A percentile compares a stretch with the other conserved stretches of the same genome.
Evolutionary conservation across 2,113 vertebrate genomes (phyloP).

Genomic region (Ageneiosus marmoratus): DNA sequence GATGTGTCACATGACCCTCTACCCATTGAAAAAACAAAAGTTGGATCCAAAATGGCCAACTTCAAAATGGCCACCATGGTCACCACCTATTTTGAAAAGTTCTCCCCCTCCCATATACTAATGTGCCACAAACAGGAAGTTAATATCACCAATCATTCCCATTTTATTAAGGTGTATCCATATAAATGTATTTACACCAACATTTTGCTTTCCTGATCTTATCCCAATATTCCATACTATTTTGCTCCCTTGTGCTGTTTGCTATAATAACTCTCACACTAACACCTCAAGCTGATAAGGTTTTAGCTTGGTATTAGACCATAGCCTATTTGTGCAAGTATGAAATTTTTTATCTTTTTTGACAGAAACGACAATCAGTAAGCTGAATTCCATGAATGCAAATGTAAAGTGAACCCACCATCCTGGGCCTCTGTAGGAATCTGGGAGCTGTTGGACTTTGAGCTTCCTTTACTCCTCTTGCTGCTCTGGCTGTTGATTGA

Average conservation of each 20-base stretch:
- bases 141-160: too few relatives aligned
- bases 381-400: neutral
- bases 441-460: constrained; percentile 86
- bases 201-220: neutral
- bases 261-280: neutral
- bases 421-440: constrained; percentile 90
- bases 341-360: neutral
- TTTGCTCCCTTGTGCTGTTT: neutral
- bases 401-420: constrained; percentile 71
- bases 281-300: neutral
- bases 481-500: constrained; percentile 91
- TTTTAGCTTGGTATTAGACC: neutral
- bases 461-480: constrained; percentile 89
- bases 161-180: too few relatives aligned
- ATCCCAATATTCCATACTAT: neutral
- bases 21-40: too few relatives aligned
- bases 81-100: too few relatives aligned
- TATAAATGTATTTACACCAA: neutral
- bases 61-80: too few relatives aligned
- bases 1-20: too few relatives aligned
- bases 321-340: too few relatives aligned
- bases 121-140: too few relatives aligned
- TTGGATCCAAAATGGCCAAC: too few relatives aligned
- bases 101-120: too few relatives aligned
- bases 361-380: neutral